Base-by-base conservation (phyloP, 1,140 invertebrate species). In the Stegodyphus mimosarum region DNA sequence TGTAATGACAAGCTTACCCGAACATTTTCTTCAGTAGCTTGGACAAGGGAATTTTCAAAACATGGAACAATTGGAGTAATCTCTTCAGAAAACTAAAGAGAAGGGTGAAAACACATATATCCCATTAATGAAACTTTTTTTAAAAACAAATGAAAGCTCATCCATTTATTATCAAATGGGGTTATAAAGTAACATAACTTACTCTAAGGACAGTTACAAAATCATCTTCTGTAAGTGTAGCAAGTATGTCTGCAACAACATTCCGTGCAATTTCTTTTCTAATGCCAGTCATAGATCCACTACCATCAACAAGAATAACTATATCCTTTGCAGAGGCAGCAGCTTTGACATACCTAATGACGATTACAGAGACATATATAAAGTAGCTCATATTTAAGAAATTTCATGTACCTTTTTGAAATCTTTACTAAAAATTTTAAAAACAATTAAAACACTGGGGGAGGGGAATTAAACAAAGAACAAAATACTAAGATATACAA, bases 161-260 rank as follows among this genome's bases (percentile, higher is more conserved):
- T 60, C 15, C 5, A 11, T 60, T 60, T 60, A 9, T 9, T 60
- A 15, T 9, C 1, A 60, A 2, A 60, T 11, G 15, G 55, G 55
- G 55, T 60, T 60, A 2, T 11, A 15, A 11, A 60, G 13, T 4
- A 48, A 70, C 13, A 33, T 60, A 48, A 83, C 86, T 86, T 88
- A 93, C 92, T 87, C 93, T 94, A 76, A 97, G 94, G 52, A 99
- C 94, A 87, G 98, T 98, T 67, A 99, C 95, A 89, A 96, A 99
- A 90, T 99, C 99, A 90, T 99, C 98, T 89, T 99, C 98, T 10
- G 96, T 98, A 9, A 99, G 93, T 0, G 99, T 99, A 53, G 98
- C 96, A 86, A 99, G 90, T 66, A 99, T 95, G 53, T 94, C 95
- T 15, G 93, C 91, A 74, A 98, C 94, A 83, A 93, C 93, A 87